These are phyloP conservation scores for Drosophila subpulchrella DNA, from an alignment of 1,140 invertebrate genomes.

Conservation along the genomic window DNA sequence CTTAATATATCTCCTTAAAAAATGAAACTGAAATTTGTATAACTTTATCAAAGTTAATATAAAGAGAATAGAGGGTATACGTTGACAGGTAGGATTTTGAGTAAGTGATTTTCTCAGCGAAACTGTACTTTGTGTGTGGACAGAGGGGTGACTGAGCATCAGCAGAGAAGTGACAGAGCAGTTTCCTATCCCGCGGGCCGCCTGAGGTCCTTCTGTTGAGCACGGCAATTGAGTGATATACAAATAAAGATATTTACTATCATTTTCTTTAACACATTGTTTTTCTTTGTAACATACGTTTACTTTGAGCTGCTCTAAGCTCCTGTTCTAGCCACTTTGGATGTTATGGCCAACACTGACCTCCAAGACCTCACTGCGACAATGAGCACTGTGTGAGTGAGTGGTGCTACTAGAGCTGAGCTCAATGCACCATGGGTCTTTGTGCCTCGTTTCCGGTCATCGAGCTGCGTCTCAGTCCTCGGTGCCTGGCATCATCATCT, in stretches of 20 bases:
- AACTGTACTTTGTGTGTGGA: no score
- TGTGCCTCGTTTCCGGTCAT: conserved; percentile 65
- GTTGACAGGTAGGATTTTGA: no score
- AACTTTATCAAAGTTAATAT: neutral
- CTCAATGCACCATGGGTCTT: conserved; percentile 59
- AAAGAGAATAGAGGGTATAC: no score
- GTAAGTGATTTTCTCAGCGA: neutral
- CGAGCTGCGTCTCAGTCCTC: conserved; percentile 31
- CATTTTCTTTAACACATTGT: no score
- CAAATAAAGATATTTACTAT: no score
- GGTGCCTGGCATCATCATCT: conserved; percentile 29
- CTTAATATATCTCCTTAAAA: neutral
- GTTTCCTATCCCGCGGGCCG: no score
- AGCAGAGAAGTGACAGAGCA: no score
- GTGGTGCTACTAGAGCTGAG: conserved; percentile 30
- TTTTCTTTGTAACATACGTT: neutral
- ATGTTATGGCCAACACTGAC: neutral
- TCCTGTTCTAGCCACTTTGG: no score
- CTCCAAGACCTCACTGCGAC: neutral
- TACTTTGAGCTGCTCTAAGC: neutral
- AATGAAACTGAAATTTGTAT: neutral
- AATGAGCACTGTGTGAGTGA: neutral
- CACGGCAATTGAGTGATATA: no score
- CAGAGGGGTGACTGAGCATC: no score
- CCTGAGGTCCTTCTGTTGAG: no score